Evolutionary conservation across 2,113 vertebrate genomes (phyloP), one percentile per base, ranked within the genome.

Genomic region (Morone chrysops): DNA sequence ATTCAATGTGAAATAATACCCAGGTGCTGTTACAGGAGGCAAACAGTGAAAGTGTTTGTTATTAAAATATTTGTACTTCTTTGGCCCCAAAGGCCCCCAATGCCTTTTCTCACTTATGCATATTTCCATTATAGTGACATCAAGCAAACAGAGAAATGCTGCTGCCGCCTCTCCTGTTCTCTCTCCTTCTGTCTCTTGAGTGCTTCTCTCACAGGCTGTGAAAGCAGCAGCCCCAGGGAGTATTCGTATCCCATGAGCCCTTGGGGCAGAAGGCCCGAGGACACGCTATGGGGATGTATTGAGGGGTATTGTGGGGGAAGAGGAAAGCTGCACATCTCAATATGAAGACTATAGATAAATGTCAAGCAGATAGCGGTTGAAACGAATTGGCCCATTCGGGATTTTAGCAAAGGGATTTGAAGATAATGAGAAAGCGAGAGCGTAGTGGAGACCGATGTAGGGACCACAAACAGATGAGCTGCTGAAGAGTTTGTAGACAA

Each of bases 1-100:
- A 67, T 78, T 90, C 85, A 69, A 2, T 88, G 83, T 85, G 84
- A 92, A 90, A 90, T 87, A 87, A 90, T 92, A 89, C 92, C 90
- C 85, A 86, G 84, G 91, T 88, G 91, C 80, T 51, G 81, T 89
- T 80, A 90, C 86, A 92, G 90, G 90, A 93, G 86, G 88, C 88
- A 91, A 92, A 92, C 87, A 92, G 59, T 75, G 90, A 91, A 88
- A 88, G 92, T 92, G 93, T 93, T 94, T 94, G 90, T 94, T 93
- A 93, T 92, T 92, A 93, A 94, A 93, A 92, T 93, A 91, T 93
- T 94, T 93, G 93, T 94, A 91, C 92, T 92, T 91, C 85, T 77
- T 65, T 74, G 88, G 92, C 91, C 93, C 90, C 90, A 91, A 93
- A 94, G 90, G 90, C 86, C 90, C 89, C 75, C 92, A 66, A 81